A percentile compares a stretch with the other conserved stretches of the same genome.
phyloP scores from a whole-genome alignment of 1,140 invertebrate genomes.

The Proales similis region DNA sequence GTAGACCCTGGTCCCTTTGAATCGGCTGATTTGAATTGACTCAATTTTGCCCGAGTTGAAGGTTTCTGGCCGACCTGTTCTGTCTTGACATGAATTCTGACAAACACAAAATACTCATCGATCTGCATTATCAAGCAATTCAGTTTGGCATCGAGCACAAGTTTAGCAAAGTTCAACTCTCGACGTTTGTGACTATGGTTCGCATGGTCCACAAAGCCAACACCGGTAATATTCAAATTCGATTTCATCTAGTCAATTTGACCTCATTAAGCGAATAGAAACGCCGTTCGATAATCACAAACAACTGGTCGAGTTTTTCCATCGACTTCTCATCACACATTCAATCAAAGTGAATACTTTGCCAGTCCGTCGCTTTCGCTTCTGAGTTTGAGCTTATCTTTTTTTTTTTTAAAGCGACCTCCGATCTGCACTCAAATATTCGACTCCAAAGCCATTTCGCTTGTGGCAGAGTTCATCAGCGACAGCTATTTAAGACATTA shows the following conservation, averaged over 20 bases:
- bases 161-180: conserved; percentile 27
- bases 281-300: conserved; percentile 35
- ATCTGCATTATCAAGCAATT: conserved; percentile 28
- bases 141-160: conserved; percentile 20
- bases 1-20: not conserved
- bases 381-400: too few species aligned
- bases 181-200: conserved; percentile 19
- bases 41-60: not conserved
- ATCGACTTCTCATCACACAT: conserved; percentile 21
- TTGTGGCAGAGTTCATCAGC: conserved; percentile 7
- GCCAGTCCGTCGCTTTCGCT: too few species aligned
- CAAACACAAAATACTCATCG: conserved; percentile 19
- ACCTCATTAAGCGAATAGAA: too few species aligned
- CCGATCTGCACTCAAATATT: conserved; percentile 30
- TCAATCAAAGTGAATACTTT: conserved; percentile 24
- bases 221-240: too few species aligned
- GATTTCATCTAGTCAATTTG: too few species aligned
- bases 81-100: conserved; percentile 9
- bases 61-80: conserved; percentile 20
- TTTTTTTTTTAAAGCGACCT: conserved; percentile 18
- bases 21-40: not conserved
- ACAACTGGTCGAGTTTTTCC: not conserved
- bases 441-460: not conserved
- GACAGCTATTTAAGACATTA: conserved; percentile 21
- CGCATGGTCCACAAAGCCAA: conserved; percentile 26